Evolutionary conservation across 2,888 invertebrate genomes (phyloP).

Genomic region (Rugalucina vietnamica): DNA sequence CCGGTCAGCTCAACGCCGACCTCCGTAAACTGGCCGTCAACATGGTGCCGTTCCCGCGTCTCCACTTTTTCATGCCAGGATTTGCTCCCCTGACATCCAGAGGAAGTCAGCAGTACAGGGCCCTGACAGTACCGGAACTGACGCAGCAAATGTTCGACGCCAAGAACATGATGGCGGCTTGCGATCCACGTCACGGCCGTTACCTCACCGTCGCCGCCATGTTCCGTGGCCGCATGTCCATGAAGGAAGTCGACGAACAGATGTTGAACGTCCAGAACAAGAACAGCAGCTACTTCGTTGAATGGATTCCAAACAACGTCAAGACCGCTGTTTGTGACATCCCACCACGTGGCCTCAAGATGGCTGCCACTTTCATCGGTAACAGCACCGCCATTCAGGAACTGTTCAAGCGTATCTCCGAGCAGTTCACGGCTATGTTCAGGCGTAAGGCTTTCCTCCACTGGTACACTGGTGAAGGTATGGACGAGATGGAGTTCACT

Average conservation of each 20-base stretch:
- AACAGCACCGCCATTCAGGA: conserved; percentile 81
- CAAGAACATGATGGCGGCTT: conserved; percentile 90
- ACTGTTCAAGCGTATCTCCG: conserved; percentile 79
- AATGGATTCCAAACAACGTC: conserved; percentile 81
- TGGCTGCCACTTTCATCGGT: conserved; percentile 95
- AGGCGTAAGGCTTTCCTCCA: conserved; percentile 98
- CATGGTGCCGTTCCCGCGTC: conserved; percentile 89
- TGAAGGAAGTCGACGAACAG: conserved; percentile 87
- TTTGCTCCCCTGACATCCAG: conserved; percentile 94
- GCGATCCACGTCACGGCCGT: conserved; percentile 78
- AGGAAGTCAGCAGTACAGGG: conserved; percentile 92
- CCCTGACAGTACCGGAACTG: conserved; percentile 93
- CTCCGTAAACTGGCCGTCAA: conserved; percentile 77
- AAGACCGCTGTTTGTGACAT: conserved; percentile 96
- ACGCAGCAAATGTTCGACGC: conserved; percentile 95
- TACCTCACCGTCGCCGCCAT: conserved; percentile 81
- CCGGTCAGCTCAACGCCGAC: conserved; percentile 85
- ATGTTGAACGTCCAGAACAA: conserved; percentile 92
- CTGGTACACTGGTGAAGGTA: conserved; percentile 99
- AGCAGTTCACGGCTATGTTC: conserved; percentile 93
- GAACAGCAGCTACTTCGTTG: conserved; percentile 79
- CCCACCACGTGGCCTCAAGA: conserved; percentile 92
- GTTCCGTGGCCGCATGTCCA: conserved; percentile 82
- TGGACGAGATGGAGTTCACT: conserved; percentile 94
- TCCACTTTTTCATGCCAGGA: conserved; percentile 96